Evolutionary conservation across 2,113 vertebrate species (phyloP).

Genomic region (Ivindomyrus marchei): DNA sequence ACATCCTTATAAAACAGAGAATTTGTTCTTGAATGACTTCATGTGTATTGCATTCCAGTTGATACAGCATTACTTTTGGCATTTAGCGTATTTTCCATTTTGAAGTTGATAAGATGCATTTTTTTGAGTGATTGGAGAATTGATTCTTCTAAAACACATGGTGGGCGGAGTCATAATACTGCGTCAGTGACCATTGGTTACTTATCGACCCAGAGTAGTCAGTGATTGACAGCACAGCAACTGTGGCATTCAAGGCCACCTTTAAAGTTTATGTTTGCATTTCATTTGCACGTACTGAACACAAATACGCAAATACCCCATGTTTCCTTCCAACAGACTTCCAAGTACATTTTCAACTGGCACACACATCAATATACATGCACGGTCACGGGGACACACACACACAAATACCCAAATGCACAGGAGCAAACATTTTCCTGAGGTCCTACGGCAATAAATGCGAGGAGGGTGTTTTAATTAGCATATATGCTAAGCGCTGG

Average conservation of each 20-base stretch:
- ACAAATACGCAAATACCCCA: constrained; percentile 16
- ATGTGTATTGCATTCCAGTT: neutral
- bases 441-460: constrained; percentile 30
- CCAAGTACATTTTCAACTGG: constrained; percentile 9
- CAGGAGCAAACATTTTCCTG: constrained; percentile 34
- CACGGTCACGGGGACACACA: neutral
- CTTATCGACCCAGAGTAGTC: neutral
- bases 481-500: constrained; percentile 43
- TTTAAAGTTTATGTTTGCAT: neutral
- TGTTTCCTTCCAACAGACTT: constrained; percentile 18
- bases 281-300: neutral
- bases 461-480: constrained; percentile 35
- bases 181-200: neutral
- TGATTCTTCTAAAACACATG: neutral
- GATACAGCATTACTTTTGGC: neutral
- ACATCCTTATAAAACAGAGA: neutral
- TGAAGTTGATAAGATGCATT: neutral
- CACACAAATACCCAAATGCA: neutral
- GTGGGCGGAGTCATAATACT: neutral
- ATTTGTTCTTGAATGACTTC: neutral
- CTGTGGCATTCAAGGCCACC: neutral
- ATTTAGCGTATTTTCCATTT: neutral
- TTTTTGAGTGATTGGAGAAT: neutral
- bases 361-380: neutral
- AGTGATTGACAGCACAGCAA: neutral